Base-by-base conservation (phyloP, 1,140 invertebrate genomes). In the Marisa cornuarietis region DNA sequence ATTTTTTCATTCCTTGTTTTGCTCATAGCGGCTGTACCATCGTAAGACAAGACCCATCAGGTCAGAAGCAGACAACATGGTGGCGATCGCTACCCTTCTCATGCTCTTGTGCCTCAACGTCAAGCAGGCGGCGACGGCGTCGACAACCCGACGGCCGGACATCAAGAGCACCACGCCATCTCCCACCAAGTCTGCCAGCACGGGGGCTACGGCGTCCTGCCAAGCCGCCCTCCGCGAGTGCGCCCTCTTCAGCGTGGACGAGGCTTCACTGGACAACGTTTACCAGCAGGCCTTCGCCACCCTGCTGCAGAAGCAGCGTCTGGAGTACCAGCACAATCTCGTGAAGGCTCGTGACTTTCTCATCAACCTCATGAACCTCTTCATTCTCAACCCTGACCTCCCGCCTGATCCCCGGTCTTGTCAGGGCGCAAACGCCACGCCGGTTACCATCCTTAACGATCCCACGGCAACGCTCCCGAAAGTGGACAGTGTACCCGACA, bases 361-460 rank as follows among this genome's bases (percentile, higher is more conserved):
- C 69, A 71, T 71, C 69, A 71, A 71, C 69, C 69, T 71, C 26
- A 42, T 71, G n/a, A 71, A 71, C 69, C 69, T 18, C 26, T 42
- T 71, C n/a, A 71, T 71, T 10, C n/a, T 71, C 26, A 42, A 71
- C 31, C 69, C 69, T 42, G 69, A 71, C 69, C 26, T 49, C n/a
- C 18, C 18, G 5, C 24, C 31, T 16, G 69, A 71, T 10, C 5
- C 26, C 8, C 1, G 9, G 69, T 8, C 22, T 42, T 71, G 69
- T 10, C 26, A 31, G 9, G 69, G 69, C 8, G 69, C 69, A 1
- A 8, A 58, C 26, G 4, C 31, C 9, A 24, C 65, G 0, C 69
- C 69, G 9, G 69, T 71, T 26, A 20, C 49, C 69, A 8, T 71
- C n/a, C 69, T 42, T 3, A 71, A 71, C 26, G 69, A 71, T 18